These are phyloP conservation scores for Notothenia rossii DNA, from an alignment of 2,113 vertebrate genomes.

Conservation along the genomic window DNA sequence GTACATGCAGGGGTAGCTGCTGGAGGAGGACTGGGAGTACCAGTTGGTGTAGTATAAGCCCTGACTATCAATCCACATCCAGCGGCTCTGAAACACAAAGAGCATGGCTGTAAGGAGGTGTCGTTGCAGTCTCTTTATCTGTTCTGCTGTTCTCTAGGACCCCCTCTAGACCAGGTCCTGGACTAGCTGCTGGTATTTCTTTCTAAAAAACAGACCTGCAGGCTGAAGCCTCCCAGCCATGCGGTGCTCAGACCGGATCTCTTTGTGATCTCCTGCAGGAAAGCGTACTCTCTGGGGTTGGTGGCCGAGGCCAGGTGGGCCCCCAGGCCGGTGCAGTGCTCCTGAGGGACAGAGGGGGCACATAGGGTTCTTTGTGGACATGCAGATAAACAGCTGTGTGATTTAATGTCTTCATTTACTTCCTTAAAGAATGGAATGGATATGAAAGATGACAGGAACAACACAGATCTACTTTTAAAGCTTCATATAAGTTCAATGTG, in stretches of 20 bases:
- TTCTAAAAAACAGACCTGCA: conserved; percentile 21
- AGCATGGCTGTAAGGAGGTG: conserved; percentile 2
- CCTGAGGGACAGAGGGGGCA: conserved; percentile 21
- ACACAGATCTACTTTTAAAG: too few relatives aligned
- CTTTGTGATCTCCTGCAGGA: too few relatives aligned
- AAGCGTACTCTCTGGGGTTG: too few relatives aligned
- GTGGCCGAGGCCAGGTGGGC: too few relatives aligned
- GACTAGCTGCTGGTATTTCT: not conserved
- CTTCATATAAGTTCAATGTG: too few relatives aligned
- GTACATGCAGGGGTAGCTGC: not conserved
- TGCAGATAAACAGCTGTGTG: too few relatives aligned
- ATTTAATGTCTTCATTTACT: too few relatives aligned
- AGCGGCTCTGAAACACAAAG: conserved; percentile 5
- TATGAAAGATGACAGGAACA: too few relatives aligned
- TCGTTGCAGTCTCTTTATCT: not conserved
- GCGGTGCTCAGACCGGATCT: not conserved
- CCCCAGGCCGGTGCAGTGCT: conserved; percentile 4
- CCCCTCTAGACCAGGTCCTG: not conserved
- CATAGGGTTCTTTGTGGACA: too few relatives aligned
- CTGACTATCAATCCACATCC: conserved; percentile 20
- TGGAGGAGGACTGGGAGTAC: not conserved
- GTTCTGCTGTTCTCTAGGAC: too few relatives aligned
- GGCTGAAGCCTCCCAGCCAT: conserved; percentile 48
- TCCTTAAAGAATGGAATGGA: too few relatives aligned
- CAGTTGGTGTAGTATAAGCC: conserved; percentile 30